Percentiles rank a stretch among this genome's conserved stretches.
These are phyloP conservation scores for Heliocidaris erythrogramma DNA, from an alignment of 35 echinoderm and acorn worm genomes.

Conservation along the genomic window DNA sequence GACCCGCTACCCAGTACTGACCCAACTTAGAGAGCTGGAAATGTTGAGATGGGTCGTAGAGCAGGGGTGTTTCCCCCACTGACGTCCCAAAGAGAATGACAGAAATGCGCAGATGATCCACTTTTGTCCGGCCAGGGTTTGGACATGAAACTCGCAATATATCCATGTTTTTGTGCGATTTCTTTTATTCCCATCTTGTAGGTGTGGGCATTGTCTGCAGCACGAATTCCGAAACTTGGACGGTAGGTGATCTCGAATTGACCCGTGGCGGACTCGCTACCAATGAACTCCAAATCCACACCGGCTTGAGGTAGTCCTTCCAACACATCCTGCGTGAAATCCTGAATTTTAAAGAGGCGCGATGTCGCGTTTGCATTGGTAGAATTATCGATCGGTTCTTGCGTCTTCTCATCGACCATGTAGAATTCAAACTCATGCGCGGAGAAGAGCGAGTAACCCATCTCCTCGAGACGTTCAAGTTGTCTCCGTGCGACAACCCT, in stretches of 20 bases:
- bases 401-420: slow-evolving; percentile 33
- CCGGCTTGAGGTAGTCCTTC: slow-evolving; percentile 50
- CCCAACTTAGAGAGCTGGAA: slow-evolving; percentile 38
- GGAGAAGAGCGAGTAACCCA: slow-evolving; percentile 46
- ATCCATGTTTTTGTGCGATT: slow-evolving; percentile 63
- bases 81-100: slow-evolving; percentile 60
- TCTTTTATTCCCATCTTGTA: slow-evolving; percentile 57
- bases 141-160: slow-evolving; percentile 58
- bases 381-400: slow-evolving; percentile 14
- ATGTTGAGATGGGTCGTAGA: slow-evolving; percentile 37
- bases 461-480: slow-evolving; percentile 32
- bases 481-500: slow-evolving; percentile 34
- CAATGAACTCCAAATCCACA: slow-evolving; percentile 58
- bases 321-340: slow-evolving; percentile 52
- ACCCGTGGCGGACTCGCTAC: slow-evolving; percentile 37
- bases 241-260: slow-evolving; percentile 50
- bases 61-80: slow-evolving; percentile 21
- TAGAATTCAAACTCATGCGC: slow-evolving; percentile 49
- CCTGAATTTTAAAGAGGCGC: slow-evolving; percentile 26
- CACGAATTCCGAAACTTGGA: slow-evolving; percentile 50
- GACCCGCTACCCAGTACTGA: slow-evolving; percentile 57
- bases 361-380: slow-evolving; percentile 40
- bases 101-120: slow-evolving; percentile 43
- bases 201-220: slow-evolving; percentile 55
- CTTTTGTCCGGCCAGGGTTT: slow-evolving; percentile 45